Conservation (phyloP, 2,888 invertebrate species). For the Allophyes oxyacanthae region DNA sequence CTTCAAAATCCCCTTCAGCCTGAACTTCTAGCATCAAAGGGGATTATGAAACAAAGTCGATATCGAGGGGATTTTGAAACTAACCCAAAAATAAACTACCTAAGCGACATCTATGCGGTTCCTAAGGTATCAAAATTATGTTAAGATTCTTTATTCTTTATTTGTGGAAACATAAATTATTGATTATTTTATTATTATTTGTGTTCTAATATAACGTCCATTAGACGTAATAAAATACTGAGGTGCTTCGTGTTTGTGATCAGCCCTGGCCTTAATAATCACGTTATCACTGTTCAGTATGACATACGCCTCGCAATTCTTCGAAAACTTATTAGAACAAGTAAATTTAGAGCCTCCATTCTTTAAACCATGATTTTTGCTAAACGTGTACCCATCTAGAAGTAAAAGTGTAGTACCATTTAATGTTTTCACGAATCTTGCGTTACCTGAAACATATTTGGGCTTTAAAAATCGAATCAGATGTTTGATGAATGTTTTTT, state of each 20-base stretch:
- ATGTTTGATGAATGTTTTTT: too few relatives aligned
- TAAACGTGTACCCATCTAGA: slow-evolving; percentile 1
- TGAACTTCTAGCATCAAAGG: too few relatives aligned
- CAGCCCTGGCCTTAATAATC: slow-evolving; percentile 50
- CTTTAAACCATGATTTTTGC: neutral
- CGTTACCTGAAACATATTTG: slow-evolving; percentile 19
- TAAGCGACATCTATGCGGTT: too few relatives aligned
- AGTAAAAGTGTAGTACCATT: slow-evolving; percentile 4
- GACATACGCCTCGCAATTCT: slow-evolving; percentile 63
- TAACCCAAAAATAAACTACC: too few relatives aligned
- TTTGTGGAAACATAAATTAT: too few relatives aligned
- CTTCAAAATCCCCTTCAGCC: too few relatives aligned
- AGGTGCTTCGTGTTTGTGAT: slow-evolving; percentile 64
- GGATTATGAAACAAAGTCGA: too few relatives aligned
- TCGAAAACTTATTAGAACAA: slow-evolving; percentile 43
- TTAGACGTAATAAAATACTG: slow-evolving; percentile 44
- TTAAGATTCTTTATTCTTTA: too few relatives aligned
- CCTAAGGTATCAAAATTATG: too few relatives aligned
- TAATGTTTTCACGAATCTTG: neutral
- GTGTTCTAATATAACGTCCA: slow-evolving; percentile 57
- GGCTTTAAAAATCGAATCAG: neutral
- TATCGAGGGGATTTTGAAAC: too few relatives aligned
- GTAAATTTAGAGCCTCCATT: neutral
- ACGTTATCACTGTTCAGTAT: slow-evolving; percentile 56
- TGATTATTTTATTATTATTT: too few relatives aligned